Evolutionary conservation across 2,888 invertebrate species (phyloP).

Genomic region (Coelinius sp.): DNA sequence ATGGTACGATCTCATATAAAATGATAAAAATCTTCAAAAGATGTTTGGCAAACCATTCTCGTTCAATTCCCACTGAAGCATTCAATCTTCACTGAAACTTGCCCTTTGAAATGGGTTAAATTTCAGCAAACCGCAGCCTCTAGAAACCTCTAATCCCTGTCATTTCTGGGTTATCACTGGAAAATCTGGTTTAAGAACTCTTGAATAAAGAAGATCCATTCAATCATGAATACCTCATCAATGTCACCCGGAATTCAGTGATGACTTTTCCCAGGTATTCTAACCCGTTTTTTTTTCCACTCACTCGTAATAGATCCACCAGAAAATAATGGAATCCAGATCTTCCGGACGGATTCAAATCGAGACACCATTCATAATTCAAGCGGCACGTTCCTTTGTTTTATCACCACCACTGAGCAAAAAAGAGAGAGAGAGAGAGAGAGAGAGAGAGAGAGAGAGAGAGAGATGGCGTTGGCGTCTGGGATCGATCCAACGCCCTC

Average conservation of each 20-base stretch:
- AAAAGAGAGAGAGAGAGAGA: neutral
- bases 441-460: neutral
- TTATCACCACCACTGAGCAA: slow-evolving; percentile 40
- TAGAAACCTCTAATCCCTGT: neutral
- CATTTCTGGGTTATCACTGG: neutral
- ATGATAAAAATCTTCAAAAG: neutral
- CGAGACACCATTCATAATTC: slow-evolving; percentile 51
- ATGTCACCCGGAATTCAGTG: slow-evolving; percentile 28
- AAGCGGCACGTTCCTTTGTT: slow-evolving; percentile 51
- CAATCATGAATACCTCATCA: slow-evolving; percentile 23
- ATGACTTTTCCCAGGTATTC: slow-evolving; percentile 14
- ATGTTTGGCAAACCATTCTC: neutral
- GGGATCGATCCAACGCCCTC: slow-evolving; percentile 14
- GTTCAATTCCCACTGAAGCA: neutral
- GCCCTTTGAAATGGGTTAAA: neutral
- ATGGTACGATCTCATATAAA: neutral
- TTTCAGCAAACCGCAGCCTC: neutral
- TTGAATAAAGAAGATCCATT: slow-evolving; percentile 4
- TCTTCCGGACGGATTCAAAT: slow-evolving; percentile 47
- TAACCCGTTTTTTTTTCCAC: neutral
- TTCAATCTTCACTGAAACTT: neutral
- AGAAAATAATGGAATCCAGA: slow-evolving; percentile 30
- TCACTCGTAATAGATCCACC: slow-evolving; percentile 12
- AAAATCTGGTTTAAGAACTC: neutral
- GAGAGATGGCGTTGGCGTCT: slow-evolving; percentile 13